Evolutionary conservation across 2,113 vertebrate genomes (phyloP), one percentile per base, ranked within the genome.

Genomic region (Procavia capensis): DNA sequence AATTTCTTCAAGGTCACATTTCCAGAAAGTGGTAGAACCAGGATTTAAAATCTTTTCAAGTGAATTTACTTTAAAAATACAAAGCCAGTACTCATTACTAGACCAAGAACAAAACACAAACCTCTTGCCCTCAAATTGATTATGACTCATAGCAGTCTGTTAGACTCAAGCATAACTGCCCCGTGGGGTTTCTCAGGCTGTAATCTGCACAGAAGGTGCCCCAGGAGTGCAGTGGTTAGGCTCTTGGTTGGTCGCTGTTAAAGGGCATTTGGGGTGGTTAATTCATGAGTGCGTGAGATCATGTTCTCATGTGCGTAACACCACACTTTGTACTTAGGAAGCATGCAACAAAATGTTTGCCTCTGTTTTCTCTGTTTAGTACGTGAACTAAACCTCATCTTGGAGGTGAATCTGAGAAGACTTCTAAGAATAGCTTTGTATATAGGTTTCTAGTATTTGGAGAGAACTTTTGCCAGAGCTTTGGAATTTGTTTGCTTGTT

Each of bases 361-460:
- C 94, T 54, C 29, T 81, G 31, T 31, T 45, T 88, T 61, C 16
- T 76, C 31, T 84, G 78, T 57, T 20, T 29, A 95, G 57, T 86
- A 66, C 1, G 43, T 24, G 41, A 47, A 8, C 36, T 86, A 57
- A 89, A 13, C 13, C 41, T 95, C 20, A 68, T 83, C 36, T 92
- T 64, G 43, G 45, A 80, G 22, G 45, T 92, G 29, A 90, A 89
- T 68, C 79, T 82, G 45, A 75, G 47, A 66, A 25, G 31, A 57
- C 7, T 41, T 27, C 43, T 91, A 89, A 95, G 34, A 88, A 82
- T 85, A 91, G 72, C 61, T 59, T 57, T 80, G 27, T 66, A 63
- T 80, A 3, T 84, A 84, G 76, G 34, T 94, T 96, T 75, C 66
- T 96, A 90, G 82, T 84, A 88, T 66, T 76, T 95, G 29, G 11